Base-by-base conservation (phyloP, 2,797 vertebrate species). In the Anniella stebbinsi region DNA sequence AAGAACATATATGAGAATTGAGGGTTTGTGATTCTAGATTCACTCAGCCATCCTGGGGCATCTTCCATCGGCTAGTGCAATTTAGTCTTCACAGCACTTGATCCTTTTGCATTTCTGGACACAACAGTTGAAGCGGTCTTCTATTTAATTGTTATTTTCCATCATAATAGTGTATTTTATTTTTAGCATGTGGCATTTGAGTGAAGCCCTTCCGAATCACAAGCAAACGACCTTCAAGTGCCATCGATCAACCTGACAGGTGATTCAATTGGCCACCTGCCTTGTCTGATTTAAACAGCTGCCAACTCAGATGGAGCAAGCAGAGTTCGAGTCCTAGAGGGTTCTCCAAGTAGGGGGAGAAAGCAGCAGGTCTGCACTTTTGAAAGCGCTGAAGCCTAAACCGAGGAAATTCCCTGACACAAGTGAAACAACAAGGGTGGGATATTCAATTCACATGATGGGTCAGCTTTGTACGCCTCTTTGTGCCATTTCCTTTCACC, bases 211-310 rank as follows among this genome's bases (percentile, higher is more conserved):
- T 87, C 51, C 15, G 67, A 92, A 75, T 88, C 72, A 84, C 0
- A 0, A 86, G 87, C 63, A 83, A 91, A 90, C 93, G 93, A 93
- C 94, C 94, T 93, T 77, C 36, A 38, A 92, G 85, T 86, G 92
- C 91, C 92, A 95, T 96, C 95, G 96, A 94, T 96, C 95, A 95
- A 86, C 85, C 51, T 94, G 95, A 95, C 93, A 92, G 93, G 93
- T 91, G 95, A 96, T 94, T 95, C 94, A 92, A 95, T 93, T 88
- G 94, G 89, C 94, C 92, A 90, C 93, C 93, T 89, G 90, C 91
- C 93, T 95, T 48, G 89, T 86, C 57, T 86, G 92, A 90, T 89
- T 92, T 73, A 88, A 95, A 89, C 95, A 95, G 92, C 92, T 95
- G 96, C 93, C 94, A 93, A 93, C 92, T 92, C 90, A 92, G 84